phyloP scores from a whole-genome alignment of 1,140 invertebrate species.

The Dreissena polymorpha region DNA sequence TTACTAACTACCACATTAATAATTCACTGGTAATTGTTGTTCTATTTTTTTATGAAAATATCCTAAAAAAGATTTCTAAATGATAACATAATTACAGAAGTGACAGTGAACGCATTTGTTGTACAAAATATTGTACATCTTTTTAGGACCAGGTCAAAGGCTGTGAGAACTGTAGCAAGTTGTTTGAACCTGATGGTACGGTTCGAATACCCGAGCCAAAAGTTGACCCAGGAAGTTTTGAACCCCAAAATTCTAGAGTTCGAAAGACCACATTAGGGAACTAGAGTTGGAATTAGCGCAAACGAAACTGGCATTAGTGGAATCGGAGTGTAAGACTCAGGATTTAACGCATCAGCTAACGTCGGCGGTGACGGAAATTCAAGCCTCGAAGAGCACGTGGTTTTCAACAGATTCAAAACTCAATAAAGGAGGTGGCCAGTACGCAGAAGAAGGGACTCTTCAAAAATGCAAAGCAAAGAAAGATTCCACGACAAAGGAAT shows the following conservation, averaged over 20 bases:
- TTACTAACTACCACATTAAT: no score
- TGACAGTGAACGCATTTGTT: no score
- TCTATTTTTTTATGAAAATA: no score
- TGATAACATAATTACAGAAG: no score
- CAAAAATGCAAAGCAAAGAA: constrained; percentile 43
- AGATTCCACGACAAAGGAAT: constrained; percentile 46
- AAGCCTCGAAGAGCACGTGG: constrained; percentile 90
- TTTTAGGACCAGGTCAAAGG: constrained; percentile 70
- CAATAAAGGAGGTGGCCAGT: constrained; percentile 84
- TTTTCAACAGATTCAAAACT: constrained; percentile 92
- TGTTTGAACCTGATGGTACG: constrained; percentile 72
- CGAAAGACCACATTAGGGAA: constrained; percentile 87
- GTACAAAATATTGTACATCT: background rate
- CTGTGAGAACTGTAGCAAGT: constrained; percentile 74
- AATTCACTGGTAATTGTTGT: no score
- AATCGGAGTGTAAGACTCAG: constrained; percentile 95
- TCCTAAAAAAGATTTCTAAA: no score
- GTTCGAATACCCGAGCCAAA: constrained; percentile 67
- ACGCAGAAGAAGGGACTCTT: constrained; percentile 72
- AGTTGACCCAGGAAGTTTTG: constrained; percentile 61
- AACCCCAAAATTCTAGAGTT: constrained; percentile 70
- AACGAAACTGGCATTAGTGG: constrained; percentile 97
- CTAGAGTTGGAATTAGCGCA: constrained; percentile 97
- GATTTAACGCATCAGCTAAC: constrained; percentile 96
- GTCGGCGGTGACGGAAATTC: constrained; percentile 89